These are phyloP conservation scores for Periophthalmodon schlosseri DNA, from an alignment of 2,113 vertebrate genomes.

Conservation along the genomic window DNA sequence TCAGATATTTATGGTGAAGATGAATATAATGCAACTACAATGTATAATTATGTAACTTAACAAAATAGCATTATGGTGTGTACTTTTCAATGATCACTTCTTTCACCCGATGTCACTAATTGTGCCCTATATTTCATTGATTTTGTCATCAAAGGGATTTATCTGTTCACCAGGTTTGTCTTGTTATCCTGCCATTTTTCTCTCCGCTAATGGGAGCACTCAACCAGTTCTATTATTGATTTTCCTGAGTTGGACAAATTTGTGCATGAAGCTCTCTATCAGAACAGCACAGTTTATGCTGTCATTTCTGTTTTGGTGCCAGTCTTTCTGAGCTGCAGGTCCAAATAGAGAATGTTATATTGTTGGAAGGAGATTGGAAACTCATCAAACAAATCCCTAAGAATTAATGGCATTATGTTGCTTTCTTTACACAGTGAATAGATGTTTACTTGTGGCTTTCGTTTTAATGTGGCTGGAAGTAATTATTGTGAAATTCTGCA, in stretches of 20 bases:
- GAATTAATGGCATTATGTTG: slow-evolving; percentile 10
- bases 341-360: slow-evolving; percentile 6
- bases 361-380: slow-evolving; percentile 3
- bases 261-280: slow-evolving; percentile 14
- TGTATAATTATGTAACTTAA: background rate
- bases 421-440: slow-evolving; percentile 30
- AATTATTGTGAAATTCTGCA: slow-evolving; percentile 12
- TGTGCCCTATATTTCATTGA: background rate
- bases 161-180: background rate
- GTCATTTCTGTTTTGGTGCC: slow-evolving; percentile 24
- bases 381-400: slow-evolving; percentile 7
- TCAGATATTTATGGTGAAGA: no score
- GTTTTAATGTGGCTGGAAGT: slow-evolving; percentile 14
- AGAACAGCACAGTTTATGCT: slow-evolving; percentile 25
- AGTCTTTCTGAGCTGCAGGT: background rate
- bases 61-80: no score
- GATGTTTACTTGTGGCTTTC: slow-evolving; percentile 29
- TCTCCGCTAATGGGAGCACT: slow-evolving; percentile 10
- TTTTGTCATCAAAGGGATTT: background rate
- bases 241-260: slow-evolving; percentile 3
- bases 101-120: background rate
- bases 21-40: background rate
- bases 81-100: background rate
- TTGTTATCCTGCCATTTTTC: slow-evolving; percentile 15
- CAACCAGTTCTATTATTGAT: slow-evolving; percentile 29